Evolutionary conservation across 2,113 vertebrate genomes (phyloP).

Genomic region (Talpa occidentalis): DNA sequence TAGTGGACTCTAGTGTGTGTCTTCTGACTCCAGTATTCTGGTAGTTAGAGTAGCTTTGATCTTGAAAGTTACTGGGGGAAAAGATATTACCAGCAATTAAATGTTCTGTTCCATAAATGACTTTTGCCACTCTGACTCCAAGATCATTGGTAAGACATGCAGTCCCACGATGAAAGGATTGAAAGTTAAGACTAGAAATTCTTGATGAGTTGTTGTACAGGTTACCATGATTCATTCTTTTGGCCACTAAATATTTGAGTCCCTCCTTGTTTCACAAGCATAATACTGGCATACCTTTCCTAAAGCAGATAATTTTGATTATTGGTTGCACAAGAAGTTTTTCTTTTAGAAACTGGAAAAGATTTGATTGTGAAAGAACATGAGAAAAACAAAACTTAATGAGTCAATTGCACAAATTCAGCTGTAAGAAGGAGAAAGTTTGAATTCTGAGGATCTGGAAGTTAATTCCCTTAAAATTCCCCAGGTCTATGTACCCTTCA

Average conservation of each 20-base stretch:
- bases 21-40: neutral
- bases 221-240: neutral
- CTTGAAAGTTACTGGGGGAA: neutral
- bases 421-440: neutral
- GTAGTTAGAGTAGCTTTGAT: neutral
- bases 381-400: neutral
- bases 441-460: neutral
- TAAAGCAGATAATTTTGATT: neutral
- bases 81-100: neutral
- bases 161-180: neutral
- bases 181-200: neutral
- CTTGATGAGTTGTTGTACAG: neutral
- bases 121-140: neutral
- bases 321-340: neutral
- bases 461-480: neutral
- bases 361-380: neutral
- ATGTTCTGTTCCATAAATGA: neutral
- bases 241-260: neutral
- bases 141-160: neutral
- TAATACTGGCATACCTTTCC: neutral
- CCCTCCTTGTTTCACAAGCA: neutral
- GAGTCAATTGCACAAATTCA: rapidly evolving
- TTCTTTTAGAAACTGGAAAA: conserved; percentile 8
- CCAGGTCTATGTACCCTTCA: neutral
- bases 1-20: neutral